Evolutionary conservation across 2,113 vertebrate genomes (phyloP), one percentile per base, ranked within the genome.

Genomic region (Cathartes aura): DNA sequence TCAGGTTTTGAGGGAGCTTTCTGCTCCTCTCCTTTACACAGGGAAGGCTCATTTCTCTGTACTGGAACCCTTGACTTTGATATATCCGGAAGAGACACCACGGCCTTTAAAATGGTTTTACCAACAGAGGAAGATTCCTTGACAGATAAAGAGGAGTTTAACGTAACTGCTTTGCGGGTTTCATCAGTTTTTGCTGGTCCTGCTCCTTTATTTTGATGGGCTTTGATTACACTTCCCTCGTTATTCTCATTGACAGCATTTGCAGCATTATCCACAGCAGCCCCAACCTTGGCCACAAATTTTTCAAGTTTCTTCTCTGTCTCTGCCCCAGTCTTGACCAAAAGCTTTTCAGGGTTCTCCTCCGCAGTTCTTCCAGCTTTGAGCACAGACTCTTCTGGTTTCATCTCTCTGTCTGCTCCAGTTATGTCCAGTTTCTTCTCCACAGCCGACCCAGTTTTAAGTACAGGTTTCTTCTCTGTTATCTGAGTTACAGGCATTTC

Each of bases 21-120:
- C 63, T 98, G 98, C 81, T 95, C 95, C 83, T 92, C 98, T 18
- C 55, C 83, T 96, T 90, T 97, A 3, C n/a, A 53, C 22, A 4
- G 34, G 47, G 30, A 32, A 56, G 90, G 24, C 3, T 97, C 88
- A 0, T 11, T 76, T 47, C 87, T 97, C 88, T 30, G 79, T 13
- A 70, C 8, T 0, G 94, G 42, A 89, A 45, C 29, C 94, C 95
- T 98, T 32, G 89, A 34, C 64, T 98, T 97, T 4, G 97, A 47
- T 24, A 95, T 82, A 52, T 96, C 98, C 1, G 91, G 84, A 48
- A 97, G 88, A 4, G 95, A 93, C 82, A 95, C 58, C 59, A 94
- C 30, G 1, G 95, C 82, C 90, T 95, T 98, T 36, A 87, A 17
- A 19, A 93, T 14, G 7, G 34, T 81, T 80, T 97, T 98, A 29